Percentiles rank a stretch among this genome's conserved stretches.
Conservation (phyloP, 2,888 invertebrate genomes). For the Nipponacmea schrenckii region DNA sequence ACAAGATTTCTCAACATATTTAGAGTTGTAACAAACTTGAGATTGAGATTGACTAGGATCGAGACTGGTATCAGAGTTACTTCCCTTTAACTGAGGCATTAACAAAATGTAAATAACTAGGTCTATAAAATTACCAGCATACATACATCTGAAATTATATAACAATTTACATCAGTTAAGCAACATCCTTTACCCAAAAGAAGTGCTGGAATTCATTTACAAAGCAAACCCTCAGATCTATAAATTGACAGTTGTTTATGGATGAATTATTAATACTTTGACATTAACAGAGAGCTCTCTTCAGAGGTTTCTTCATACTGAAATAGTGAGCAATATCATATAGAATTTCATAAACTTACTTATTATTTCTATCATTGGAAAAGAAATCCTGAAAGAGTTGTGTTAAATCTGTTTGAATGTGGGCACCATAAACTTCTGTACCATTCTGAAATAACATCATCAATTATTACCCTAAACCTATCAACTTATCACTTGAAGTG, state of each 20-base stretch:
- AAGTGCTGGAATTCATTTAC: too few relatives aligned
- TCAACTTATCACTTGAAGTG: too few relatives aligned
- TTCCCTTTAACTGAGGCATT: conserved; percentile 21
- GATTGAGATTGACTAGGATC: neutral
- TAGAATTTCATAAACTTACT: conserved; percentile 1
- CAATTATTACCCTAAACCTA: neutral
- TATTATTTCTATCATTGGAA: conserved; percentile 35
- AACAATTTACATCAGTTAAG: too few relatives aligned
- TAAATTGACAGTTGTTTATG: too few relatives aligned
- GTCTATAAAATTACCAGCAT: conserved; percentile 42
- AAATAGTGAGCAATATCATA: too few relatives aligned
- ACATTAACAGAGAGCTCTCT: too few relatives aligned
- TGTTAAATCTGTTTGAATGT: conserved; percentile 42
- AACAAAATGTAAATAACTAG: conserved; percentile 51
- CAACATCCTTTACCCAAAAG: too few relatives aligned
- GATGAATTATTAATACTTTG: too few relatives aligned
- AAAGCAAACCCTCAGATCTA: too few relatives aligned
- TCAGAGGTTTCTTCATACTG: too few relatives aligned
- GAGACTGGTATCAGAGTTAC: conserved; percentile 7
- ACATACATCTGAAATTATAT: neutral
- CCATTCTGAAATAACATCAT: conserved; percentile 50
- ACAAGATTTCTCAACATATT: neutral
- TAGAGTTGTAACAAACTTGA: conserved; percentile 4
- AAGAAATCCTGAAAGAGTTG: conserved; percentile 46
- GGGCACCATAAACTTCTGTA: conserved; percentile 53